Evolutionary conservation across 2,113 vertebrate genomes (phyloP), one percentile per base, ranked within the genome.

Genomic region (Platysternon megacephalum): DNA sequence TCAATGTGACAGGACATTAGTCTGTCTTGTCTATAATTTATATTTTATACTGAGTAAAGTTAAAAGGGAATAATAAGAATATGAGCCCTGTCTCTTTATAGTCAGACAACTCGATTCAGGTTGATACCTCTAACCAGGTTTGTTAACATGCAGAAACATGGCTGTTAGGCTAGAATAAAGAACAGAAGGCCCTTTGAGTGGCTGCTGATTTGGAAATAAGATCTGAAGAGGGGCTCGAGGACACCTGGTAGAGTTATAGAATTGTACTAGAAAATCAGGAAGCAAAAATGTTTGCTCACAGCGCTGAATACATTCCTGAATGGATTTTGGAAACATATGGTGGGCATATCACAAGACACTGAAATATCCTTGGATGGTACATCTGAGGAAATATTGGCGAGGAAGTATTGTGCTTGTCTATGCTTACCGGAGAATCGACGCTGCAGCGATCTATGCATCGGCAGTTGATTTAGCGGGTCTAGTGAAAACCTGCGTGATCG

Each of bases 21-120:
- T 94, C 79, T 87, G 61, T 93, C 82, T 1, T 87, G 85, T 76
- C 82, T 94, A 46, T 90, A 97, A 94, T 97, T 94, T 96, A 86
- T 97, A 87, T 97, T 97, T 97, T 93, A 93, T 95, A 95, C 51
- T 42, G 53, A 95, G 90, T 81, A 93, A 79, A 86, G 82, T 87
- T 29, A 78, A 87, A 53, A 91, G 93, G 87, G 92, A 93, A 95
- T 56, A 88, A 79, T 93, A 93, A 92, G 90, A 95, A 97, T 91
- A 95, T 91, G 90, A 97, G 89, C 82, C 88, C 87, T 94, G 89
- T 88, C 94, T 96, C 88, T 97, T 93, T 91, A 93, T 92, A 87
- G 44, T 91, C 90, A 91, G 39, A 80, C 82, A 95, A 74, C 83
- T 84, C 48, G 11, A 93, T 44, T 85, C 89, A 92, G 88, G 84